Conservation (phyloP, 2,797 vertebrate genomes). For the Amblyraja radiata region DNA sequence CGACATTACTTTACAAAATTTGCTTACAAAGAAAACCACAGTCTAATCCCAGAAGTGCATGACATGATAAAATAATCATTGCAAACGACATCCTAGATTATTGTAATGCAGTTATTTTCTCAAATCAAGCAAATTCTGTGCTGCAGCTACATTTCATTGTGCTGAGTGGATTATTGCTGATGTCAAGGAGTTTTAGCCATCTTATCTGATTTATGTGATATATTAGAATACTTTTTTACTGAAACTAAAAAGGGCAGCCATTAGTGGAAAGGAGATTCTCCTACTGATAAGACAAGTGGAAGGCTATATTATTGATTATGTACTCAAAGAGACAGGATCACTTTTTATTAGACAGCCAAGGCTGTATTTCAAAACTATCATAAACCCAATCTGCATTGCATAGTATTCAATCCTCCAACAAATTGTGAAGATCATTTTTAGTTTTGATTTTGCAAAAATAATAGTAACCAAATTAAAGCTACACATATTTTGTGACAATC, state of each 20-base stretch:
- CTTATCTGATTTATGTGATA: slow-evolving; percentile 45
- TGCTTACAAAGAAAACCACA: slow-evolving; percentile 36
- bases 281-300: slow-evolving; percentile 28
- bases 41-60: slow-evolving; percentile 42
- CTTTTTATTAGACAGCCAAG: slow-evolving; percentile 28
- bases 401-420: not conserved
- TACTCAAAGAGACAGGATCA: slow-evolving; percentile 33
- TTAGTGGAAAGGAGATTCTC: slow-evolving; percentile 38
- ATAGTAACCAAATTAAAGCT: not conserved
- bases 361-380: slow-evolving; percentile 38
- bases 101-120: slow-evolving; percentile 39
- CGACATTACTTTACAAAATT: slow-evolving; percentile 23
- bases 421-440: slow-evolving; percentile 26
- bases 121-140: slow-evolving; percentile 40
- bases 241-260: slow-evolving; percentile 35
- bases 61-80: slow-evolving; percentile 35
- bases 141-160: slow-evolving; percentile 42
- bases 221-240: slow-evolving; percentile 43
- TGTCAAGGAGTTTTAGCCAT: slow-evolving; percentile 44
- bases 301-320: slow-evolving; percentile 35
- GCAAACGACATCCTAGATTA: slow-evolving; percentile 9
- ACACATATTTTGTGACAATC: slow-evolving; percentile 3
- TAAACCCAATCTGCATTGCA: slow-evolving; percentile 20
- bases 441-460: not conserved
- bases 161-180: slow-evolving; percentile 47